These are phyloP conservation scores for Ageneiosus marmoratus DNA, from an alignment of 2,113 vertebrate species.

Conservation along the genomic window DNA sequence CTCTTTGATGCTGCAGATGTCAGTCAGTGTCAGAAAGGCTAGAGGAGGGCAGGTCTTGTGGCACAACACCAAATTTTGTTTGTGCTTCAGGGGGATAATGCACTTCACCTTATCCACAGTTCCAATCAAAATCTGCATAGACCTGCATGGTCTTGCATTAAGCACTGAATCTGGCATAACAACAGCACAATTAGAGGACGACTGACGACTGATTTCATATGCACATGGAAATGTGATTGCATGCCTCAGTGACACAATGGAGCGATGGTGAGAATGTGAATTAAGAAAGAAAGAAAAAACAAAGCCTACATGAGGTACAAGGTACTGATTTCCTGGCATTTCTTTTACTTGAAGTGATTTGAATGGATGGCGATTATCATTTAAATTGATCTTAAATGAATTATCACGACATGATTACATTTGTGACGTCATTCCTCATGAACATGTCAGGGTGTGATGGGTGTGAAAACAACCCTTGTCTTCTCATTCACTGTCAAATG, in stretches of 20 bases:
- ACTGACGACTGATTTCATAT: background rate
- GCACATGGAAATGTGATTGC: background rate
- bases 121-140: background rate
- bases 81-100: background rate
- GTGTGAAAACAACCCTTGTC: background rate
- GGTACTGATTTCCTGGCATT: background rate
- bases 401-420: constrained; percentile 32
- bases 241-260: background rate
- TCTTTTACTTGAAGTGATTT: constrained; percentile 7
- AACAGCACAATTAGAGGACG: no score
- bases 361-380: constrained; percentile 12
- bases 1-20: background rate
- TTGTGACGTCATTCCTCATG: constrained; percentile 14
- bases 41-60: background rate
- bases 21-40: background rate
- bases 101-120: background rate
- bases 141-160: background rate
- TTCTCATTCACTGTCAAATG: background rate
- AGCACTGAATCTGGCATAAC: background rate
- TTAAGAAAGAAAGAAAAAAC: background rate
- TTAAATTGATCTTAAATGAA: constrained; percentile 23
- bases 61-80: background rate
- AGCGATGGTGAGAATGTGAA: background rate
- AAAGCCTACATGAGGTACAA: constrained; percentile 21
- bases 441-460: background rate